phyloP scores from a whole-genome alignment of 2,888 invertebrate species.

The Xestobium rufovillosum region DNA sequence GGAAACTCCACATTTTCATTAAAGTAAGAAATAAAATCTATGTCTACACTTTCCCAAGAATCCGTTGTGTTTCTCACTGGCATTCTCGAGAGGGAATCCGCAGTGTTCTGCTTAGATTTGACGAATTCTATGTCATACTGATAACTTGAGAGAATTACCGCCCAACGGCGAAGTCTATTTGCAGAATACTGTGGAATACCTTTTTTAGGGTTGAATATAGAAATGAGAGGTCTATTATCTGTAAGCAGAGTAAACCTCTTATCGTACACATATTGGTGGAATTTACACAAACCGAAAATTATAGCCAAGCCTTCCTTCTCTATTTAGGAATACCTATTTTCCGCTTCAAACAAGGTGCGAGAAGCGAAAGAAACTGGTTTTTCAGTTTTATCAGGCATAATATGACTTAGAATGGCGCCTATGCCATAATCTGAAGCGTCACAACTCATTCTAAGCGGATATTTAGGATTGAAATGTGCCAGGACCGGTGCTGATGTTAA shows the following conservation, averaged over 20 bases:
- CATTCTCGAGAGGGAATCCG: constrained; percentile 19
- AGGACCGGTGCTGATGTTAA: constrained; percentile 16
- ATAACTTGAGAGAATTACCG: no score
- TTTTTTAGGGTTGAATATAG: constrained; percentile 4
- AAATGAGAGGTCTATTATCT: constrained; percentile 6
- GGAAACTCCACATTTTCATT: no score
- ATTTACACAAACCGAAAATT: constrained; percentile 4
- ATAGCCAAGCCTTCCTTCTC: no score
- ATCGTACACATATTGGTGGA: background rate
- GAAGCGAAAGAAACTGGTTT: constrained; percentile 33
- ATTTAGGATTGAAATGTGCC: constrained; percentile 17
- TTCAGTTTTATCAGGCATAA: constrained; percentile 27
- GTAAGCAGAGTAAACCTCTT: constrained; percentile 7
- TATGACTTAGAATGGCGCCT: constrained; percentile 28
- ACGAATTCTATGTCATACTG: constrained; percentile 2
- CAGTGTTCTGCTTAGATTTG: constrained; percentile 3
- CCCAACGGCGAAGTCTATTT: constrained; percentile 6
- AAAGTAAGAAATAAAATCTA: no score
- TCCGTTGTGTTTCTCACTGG: background rate
- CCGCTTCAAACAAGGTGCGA: constrained; percentile 23
- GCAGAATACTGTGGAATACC: constrained; percentile 4
- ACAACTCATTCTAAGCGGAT: constrained; percentile 12
- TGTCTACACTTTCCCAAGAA: constrained; percentile 3
- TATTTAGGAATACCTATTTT: no score
- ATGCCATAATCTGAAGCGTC: constrained; percentile 22